Percentiles rank a stretch among this genome's conserved stretches.
These are phyloP conservation scores for Eulemur rubriventer DNA, from an alignment of 2,797 vertebrate species.

Conservation along the genomic window DNA sequence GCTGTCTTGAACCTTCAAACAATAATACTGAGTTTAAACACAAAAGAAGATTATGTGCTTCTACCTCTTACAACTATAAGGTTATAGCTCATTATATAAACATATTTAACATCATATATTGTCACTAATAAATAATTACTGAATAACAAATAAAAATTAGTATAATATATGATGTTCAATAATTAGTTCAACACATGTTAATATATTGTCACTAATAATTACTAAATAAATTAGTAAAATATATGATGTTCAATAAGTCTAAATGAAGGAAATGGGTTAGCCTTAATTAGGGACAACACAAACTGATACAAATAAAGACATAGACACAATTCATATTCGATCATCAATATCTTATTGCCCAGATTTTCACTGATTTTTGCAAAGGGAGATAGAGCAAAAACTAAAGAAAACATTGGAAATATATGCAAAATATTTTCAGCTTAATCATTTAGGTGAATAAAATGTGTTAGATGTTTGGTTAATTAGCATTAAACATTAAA, in stretches of 20 bases:
- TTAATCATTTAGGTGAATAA: constrained; percentile 37
- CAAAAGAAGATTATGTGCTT: background rate
- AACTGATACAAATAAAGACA: constrained; percentile 10
- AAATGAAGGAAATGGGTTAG: background rate
- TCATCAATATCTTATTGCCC: background rate
- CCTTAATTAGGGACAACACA: background rate
- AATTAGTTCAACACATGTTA: no score
- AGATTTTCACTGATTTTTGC: background rate
- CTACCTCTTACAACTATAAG: background rate
- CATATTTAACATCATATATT: background rate
- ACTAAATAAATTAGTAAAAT: no score
- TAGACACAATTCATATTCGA: background rate
- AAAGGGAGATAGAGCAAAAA: constrained; percentile 3
- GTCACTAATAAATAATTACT: background rate
- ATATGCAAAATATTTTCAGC: background rate
- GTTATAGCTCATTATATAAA: background rate
- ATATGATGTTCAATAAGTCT: background rate
- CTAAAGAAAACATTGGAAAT: constrained; percentile 44
- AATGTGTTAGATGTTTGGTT: constrained; percentile 17
- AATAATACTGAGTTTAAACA: background rate
- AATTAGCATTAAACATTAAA: constrained; percentile 49
- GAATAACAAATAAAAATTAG: no score
- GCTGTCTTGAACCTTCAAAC: background rate
- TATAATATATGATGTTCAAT: no score
- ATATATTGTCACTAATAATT: background rate